These are phyloP conservation scores for Drosophila yooni DNA, from an alignment of 2,888 invertebrate genomes.

Conservation along the genomic window DNA sequence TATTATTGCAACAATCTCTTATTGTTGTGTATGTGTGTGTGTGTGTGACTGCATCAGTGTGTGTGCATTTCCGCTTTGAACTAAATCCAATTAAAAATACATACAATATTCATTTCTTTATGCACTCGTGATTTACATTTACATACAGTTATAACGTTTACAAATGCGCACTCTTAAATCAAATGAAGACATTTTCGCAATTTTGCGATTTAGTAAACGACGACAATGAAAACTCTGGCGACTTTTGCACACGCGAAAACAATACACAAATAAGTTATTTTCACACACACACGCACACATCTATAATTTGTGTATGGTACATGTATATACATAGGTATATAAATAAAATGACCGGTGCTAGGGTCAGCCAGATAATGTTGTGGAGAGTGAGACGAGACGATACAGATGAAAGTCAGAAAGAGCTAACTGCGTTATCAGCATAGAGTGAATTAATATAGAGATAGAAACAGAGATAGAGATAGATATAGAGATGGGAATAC, in stretches of 20 bases:
- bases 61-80: conserved; percentile 69
- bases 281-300: background rate
- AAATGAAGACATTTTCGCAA: conserved; percentile 43
- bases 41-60: conserved; percentile 25
- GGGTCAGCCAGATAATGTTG: conserved; percentile 39
- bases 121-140: conserved; percentile 48
- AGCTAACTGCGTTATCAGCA: conserved; percentile 35
- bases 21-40: conserved; percentile 30
- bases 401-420: background rate
- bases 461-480: conserved; percentile 27
- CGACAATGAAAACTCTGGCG: conserved; percentile 28
- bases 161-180: conserved; percentile 20
- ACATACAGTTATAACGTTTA: conserved; percentile 33
- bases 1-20: conserved; percentile 43
- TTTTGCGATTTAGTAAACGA: conserved; percentile 24
- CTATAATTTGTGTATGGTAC: background rate
- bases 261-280: conserved; percentile 9
- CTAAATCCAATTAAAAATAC: conserved; percentile 64
- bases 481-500: conserved; percentile 27
- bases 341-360: conserved; percentile 25
- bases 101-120: conserved; percentile 43
- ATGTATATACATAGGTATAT: background rate
- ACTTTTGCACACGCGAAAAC: conserved; percentile 38
- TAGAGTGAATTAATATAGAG: background rate
- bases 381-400: conserved; percentile 4